Evolutionary conservation across 2,113 vertebrate species (phyloP).

Genomic region (Thomomys bottae): DNA sequence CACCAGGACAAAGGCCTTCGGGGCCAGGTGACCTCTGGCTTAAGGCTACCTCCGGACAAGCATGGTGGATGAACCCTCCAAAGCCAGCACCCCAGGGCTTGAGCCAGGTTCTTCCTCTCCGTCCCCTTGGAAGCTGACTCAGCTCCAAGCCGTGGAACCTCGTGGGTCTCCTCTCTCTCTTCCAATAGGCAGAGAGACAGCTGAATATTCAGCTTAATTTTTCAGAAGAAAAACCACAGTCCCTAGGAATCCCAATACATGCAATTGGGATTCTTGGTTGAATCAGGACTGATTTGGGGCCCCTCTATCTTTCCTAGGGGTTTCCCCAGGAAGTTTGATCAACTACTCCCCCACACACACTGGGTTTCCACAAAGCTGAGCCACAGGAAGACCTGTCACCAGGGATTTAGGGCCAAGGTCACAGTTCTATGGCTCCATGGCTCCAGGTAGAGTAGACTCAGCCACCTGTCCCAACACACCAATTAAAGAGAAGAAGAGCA

Average conservation of each 20-base stretch:
- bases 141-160: neutral
- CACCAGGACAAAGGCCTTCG: neutral
- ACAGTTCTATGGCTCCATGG: too few species aligned
- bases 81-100: neutral
- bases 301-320: neutral
- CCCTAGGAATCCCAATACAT: neutral
- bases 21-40: neutral
- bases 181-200: neutral
- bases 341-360: neutral
- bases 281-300: neutral
- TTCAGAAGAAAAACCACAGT: neutral
- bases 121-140: neutral
- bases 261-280: neutral
- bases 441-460: too few species aligned
- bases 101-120: neutral
- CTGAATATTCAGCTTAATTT: neutral
- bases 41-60: neutral
- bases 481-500: too few species aligned
- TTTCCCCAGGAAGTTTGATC: neutral
- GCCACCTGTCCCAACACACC: too few species aligned
- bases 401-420: too few species aligned
- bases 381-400: neutral
- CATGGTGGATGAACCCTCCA: neutral
- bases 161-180: neutral
- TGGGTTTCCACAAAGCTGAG: neutral